Evolutionary conservation across 2,888 invertebrate species (phyloP).

Genomic region (Choreutis nemorana): DNA sequence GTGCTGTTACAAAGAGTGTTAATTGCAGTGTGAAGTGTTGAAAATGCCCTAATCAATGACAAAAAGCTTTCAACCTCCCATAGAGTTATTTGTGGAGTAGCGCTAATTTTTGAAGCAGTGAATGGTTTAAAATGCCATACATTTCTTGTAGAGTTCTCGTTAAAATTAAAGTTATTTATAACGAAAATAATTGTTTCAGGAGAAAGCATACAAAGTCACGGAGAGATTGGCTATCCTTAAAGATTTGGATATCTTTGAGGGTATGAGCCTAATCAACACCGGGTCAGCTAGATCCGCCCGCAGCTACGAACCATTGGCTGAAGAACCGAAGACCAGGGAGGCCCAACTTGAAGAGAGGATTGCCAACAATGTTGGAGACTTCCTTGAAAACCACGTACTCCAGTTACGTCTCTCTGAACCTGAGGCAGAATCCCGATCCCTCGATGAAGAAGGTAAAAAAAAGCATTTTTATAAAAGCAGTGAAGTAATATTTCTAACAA

Average conservation of each 20-base stretch:
- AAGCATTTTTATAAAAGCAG: too few species aligned
- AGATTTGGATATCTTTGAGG: conserved; percentile 57
- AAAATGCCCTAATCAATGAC: too few species aligned
- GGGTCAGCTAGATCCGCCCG: conserved; percentile 54
- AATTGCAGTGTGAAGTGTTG: background rate
- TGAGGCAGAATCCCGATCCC: conserved; percentile 36
- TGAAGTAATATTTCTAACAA: too few species aligned
- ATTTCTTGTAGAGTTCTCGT: background rate
- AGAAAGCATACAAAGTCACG: conserved; percentile 67
- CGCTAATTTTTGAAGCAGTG: too few species aligned
- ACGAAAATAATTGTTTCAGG: conserved; percentile 58
- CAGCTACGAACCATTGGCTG: conserved; percentile 49
- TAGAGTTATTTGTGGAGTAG: too few species aligned
- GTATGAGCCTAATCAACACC: conserved; percentile 58
- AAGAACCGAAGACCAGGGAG: conserved; percentile 50
- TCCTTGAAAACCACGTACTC: conserved; percentile 52
- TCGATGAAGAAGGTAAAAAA: conserved; percentile 60
- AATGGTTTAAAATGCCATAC: too few species aligned
- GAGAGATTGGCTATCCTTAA: conserved; percentile 64
- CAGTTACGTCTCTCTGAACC: conserved; percentile 46
- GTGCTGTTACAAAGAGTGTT: background rate
- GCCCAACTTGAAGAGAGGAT: conserved; percentile 51
- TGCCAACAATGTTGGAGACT: conserved; percentile 48
- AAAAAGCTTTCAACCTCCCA: too few species aligned
- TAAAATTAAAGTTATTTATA: too few species aligned